phyloP scores from a whole-genome alignment of 2,797 vertebrate genomes.

The Botia almorhae region DNA sequence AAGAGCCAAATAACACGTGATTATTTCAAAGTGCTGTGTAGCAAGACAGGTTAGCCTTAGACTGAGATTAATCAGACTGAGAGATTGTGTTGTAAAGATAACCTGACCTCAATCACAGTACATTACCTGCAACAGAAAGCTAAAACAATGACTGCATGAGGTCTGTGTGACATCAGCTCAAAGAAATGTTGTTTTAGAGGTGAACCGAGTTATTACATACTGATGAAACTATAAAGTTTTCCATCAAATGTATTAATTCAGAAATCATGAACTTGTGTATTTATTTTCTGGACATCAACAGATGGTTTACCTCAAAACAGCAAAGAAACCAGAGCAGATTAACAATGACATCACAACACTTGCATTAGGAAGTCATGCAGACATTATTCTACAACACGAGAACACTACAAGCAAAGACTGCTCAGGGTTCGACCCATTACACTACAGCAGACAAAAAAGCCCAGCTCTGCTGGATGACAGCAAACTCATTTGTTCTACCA shows the following conservation, averaged over 20 bases:
- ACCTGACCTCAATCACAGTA: too few species aligned
- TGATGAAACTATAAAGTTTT: background rate
- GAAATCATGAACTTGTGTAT: too few species aligned
- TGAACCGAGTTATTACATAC: too few species aligned
- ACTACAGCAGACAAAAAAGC: background rate
- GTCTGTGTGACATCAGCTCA: background rate
- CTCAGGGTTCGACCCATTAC: constrained; percentile 7
- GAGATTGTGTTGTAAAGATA: background rate
- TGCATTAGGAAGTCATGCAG: constrained; percentile 41
- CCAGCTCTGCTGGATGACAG: background rate
- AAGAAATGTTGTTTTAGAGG: background rate
- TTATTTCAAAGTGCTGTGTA: background rate
- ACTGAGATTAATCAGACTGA: background rate
- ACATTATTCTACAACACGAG: constrained; percentile 47
- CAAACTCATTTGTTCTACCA: background rate
- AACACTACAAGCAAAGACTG: constrained; percentile 22
- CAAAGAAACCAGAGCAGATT: constrained; percentile 5
- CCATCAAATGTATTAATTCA: too few species aligned
- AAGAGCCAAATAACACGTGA: too few species aligned
- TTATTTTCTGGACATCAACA: background rate
- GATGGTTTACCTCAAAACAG: background rate
- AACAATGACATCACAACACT: constrained; percentile 28
- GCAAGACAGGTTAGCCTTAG: background rate
- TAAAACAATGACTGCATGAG: background rate
- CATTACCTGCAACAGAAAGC: background rate